Evolutionary conservation across 1,140 invertebrate genomes (phyloP), one percentile per base, ranked within the genome.

Genomic region (Oreohelix idahoensis): DNA sequence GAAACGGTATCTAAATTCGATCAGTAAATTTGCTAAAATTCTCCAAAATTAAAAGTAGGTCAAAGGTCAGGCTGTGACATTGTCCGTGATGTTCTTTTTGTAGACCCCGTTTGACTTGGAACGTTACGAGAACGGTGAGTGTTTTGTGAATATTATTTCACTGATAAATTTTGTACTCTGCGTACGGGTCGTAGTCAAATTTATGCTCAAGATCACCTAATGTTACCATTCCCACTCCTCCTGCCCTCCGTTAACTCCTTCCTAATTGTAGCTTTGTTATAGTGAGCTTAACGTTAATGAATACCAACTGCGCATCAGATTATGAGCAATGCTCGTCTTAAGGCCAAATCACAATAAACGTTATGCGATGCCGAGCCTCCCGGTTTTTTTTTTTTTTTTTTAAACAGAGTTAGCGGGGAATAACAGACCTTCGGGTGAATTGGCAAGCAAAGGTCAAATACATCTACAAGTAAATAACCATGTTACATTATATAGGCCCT

Each of bases 101-200:
- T 90, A 89, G 92, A 89, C 93, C 93, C 93, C 92, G 91, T 87
- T 66, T 90, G 88, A 89, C 92, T 92, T 92, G 92, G 93, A 92
- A 93, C 92, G 92, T 93, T 93, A 93, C 92, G 93, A 93, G 93
- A 93, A 66, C 92, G 93, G 93, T 94, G 93, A 94, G 93, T 94
- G 93, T 93, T 93, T 93, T 93, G 92, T 90, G 93, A 93, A 93
- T 93, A 93, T 93, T 93, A 93, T 93, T 93, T 93, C 93, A 92
- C 92, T 93, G 92, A 93, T 93, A 93, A 93, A 93, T 93, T 93
- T 93, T 93, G 17, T 80, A 80, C 35, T 49, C 69, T 71, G 63
- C n/a, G 29, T 63, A 73, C 39, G 39, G 79, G 63, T 39, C 79
- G 66, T 80, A 49, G 66, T 51, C 39, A 80, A 70, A 80, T 35